phyloP scores from a whole-genome alignment of 2,113 vertebrate genomes.

The Eudyptes chrysolophus region DNA sequence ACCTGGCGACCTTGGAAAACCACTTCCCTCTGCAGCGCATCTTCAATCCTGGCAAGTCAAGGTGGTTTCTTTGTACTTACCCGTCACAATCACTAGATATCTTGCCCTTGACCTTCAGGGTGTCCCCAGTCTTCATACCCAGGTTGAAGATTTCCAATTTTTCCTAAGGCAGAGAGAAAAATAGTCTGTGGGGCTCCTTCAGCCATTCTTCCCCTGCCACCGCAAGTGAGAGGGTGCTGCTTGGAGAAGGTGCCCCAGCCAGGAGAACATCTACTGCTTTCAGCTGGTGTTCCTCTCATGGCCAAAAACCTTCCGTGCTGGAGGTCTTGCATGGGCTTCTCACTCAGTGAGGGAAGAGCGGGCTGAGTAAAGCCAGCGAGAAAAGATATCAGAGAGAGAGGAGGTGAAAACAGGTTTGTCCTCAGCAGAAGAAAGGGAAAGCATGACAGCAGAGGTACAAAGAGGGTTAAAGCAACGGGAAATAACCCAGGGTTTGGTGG shows the following conservation, averaged over 20 bases:
- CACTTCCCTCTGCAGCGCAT: not conserved
- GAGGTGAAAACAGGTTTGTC: not conserved
- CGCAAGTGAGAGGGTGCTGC: not conserved
- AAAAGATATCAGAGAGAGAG: not conserved
- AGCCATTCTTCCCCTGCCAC: not conserved
- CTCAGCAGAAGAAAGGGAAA: not conserved
- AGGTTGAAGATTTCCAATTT: slow-evolving; percentile 79
- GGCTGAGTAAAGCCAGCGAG: not conserved
- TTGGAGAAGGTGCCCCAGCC: not conserved
- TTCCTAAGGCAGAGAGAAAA: slow-evolving; percentile 44
- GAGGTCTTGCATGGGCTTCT: not conserved
- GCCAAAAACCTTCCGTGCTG: not conserved
- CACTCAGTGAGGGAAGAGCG: not conserved
- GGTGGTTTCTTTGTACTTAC: slow-evolving; percentile 60
- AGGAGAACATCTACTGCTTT: not conserved
- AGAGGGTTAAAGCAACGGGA: not conserved
- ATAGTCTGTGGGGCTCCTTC: not conserved
- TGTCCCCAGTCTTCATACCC: slow-evolving; percentile 74
- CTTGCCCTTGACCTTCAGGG: slow-evolving; percentile 82
- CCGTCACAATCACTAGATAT: slow-evolving; percentile 53
- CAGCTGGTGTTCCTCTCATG: not conserved
- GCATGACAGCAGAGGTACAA: not conserved
- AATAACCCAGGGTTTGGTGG: not conserved
- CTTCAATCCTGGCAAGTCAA: not conserved
- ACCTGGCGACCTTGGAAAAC: not conserved